A percentile compares a stretch with the other conserved stretches of the same genome.
Conservation (phyloP, 2,797 vertebrate species). For the Sebastes iracundus region DNA sequence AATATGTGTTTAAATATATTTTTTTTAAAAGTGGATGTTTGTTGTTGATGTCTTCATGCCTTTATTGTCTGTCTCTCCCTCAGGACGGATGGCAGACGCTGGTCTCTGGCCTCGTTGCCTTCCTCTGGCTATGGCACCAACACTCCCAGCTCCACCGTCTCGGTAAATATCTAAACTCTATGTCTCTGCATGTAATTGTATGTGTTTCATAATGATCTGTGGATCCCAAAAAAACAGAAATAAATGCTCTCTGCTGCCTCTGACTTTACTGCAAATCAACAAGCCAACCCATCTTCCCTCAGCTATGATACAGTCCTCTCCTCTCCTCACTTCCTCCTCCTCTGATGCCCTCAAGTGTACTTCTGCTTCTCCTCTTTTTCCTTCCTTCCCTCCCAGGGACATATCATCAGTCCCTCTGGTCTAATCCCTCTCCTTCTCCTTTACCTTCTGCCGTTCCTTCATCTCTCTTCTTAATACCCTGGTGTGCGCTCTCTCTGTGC, state of each 20-base stretch:
- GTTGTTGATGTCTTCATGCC: not conserved
- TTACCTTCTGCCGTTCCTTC: constrained; percentile 9
- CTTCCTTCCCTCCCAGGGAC: not conserved
- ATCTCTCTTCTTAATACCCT: not conserved
- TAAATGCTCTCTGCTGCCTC: not conserved
- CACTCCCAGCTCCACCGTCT: constrained; percentile 97
- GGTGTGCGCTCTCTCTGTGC: not conserved
- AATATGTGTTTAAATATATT: not conserved
- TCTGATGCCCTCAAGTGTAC: not conserved
- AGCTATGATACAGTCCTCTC: accelerated
- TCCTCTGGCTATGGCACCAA: constrained; percentile 98
- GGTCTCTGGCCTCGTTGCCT: constrained; percentile 96
- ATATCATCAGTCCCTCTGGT: not conserved
- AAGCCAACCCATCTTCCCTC: not conserved
- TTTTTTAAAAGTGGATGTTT: not conserved
- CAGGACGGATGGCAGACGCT: constrained; percentile 95
- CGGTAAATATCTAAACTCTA: constrained; percentile 83
- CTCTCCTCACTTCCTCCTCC: not conserved
- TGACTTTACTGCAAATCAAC: not conserved
- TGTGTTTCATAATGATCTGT: not conserved
- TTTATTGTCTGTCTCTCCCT: not conserved
- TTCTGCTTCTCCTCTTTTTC: not conserved
- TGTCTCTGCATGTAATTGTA: not conserved
- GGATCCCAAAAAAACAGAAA: not conserved
- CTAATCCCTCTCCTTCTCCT: constrained; percentile 5